A percentile compares a stretch with the other conserved stretches of the same genome.
Evolutionary conservation across 2,888 invertebrate genomes (phyloP).

Genomic region (Incurvaria masculella): DNA sequence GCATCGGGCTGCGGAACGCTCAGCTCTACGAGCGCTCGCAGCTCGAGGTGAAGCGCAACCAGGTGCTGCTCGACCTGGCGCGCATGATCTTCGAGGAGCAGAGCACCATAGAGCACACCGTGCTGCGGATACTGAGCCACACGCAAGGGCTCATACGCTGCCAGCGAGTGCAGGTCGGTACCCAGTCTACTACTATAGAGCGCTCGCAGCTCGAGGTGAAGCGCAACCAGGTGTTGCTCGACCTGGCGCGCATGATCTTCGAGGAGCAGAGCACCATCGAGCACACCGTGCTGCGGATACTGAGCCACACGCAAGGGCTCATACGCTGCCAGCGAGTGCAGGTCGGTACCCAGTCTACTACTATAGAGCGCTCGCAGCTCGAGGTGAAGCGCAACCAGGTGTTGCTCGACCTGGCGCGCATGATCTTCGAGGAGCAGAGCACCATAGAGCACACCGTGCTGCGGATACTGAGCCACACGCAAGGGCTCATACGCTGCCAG

Average conservation of each 20-base stretch:
- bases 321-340: constrained; percentile 95
- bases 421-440: constrained; percentile 96
- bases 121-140: constrained; percentile 88
- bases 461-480: constrained; percentile 90
- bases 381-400: constrained; percentile 96
- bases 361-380: constrained; percentile 91
- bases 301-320: constrained; percentile 90
- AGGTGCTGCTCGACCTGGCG: constrained; percentile 91
- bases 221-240: constrained; percentile 90
- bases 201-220: constrained; percentile 93
- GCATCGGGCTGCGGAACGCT: constrained; percentile 93
- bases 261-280: constrained; percentile 96
- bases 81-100: constrained; percentile 97
- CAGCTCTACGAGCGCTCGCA: constrained; percentile 94
- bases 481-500: constrained; percentile 91
- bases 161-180: constrained; percentile 84
- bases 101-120: constrained; percentile 94
- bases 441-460: constrained; percentile 94
- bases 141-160: constrained; percentile 93
- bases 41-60: constrained; percentile 92
- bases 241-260: constrained; percentile 94
- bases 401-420: constrained; percentile 87
- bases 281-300: constrained; percentile 89
- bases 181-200: constrained; percentile 52
- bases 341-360: constrained; percentile 47